Evolutionary conservation across 2,888 invertebrate species (phyloP).

Genomic region (Branchinecta sandiegonensis): DNA sequence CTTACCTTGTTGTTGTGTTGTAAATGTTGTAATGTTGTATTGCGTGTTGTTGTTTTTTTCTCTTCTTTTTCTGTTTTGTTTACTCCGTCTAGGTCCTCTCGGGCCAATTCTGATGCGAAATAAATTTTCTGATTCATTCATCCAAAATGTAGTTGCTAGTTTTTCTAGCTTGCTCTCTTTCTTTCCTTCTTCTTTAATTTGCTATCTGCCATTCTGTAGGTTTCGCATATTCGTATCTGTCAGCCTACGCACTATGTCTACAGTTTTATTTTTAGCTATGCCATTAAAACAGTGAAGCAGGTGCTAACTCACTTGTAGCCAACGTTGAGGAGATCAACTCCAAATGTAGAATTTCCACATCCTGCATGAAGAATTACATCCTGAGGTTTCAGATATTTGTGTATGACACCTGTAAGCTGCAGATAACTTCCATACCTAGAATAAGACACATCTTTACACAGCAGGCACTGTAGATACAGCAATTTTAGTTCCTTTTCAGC

Average conservation of each 20-base stretch:
- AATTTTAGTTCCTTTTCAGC: slow-evolving; percentile 10
- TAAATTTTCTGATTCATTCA: too few species aligned
- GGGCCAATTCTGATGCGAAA: too few species aligned
- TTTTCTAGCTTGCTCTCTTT: too few species aligned
- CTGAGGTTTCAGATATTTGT: slow-evolving; percentile 72
- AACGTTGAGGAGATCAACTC: slow-evolving; percentile 80
- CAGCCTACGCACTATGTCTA: neutral
- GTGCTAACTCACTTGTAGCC: slow-evolving; percentile 49
- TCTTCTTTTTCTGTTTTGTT: too few species aligned
- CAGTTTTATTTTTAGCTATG: neutral
- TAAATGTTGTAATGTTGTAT: too few species aligned
- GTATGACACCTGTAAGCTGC: slow-evolving; percentile 66
- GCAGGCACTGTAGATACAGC: neutral
- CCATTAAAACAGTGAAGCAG: neutral
- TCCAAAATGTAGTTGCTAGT: too few species aligned
- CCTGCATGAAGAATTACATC: slow-evolving; percentile 79
- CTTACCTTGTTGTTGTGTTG: too few species aligned
- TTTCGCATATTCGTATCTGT: too few species aligned
- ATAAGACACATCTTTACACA: neutral
- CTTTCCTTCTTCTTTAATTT: neutral
- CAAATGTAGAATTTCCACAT: slow-evolving; percentile 88
- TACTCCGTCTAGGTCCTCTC: too few species aligned
- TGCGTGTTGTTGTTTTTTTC: too few species aligned
- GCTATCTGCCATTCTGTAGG: neutral
- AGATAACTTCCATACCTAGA: slow-evolving; percentile 92